Evolutionary conservation across 2,113 vertebrate genomes (phyloP), one percentile per base, ranked within the genome.

Genomic region (Grallaria varia): DNA sequence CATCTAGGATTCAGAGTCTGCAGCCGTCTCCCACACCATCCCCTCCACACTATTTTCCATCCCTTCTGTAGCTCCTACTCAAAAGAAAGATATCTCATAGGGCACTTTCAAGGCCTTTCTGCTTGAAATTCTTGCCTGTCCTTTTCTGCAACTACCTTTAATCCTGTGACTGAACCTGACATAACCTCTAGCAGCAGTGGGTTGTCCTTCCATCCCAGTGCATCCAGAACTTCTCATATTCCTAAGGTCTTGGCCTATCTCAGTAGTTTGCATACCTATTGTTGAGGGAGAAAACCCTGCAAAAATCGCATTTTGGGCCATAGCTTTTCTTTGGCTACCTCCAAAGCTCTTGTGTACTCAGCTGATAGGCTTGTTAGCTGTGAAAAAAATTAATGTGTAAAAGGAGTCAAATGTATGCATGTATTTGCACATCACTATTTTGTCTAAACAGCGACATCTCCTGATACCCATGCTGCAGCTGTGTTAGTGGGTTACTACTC

Each of bases 371-470:
- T 47, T 19, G 33, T 4, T 35, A 76, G 27, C 31, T 30, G 35
- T n/a, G 63, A 27, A 58, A 67, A 67, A 53, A 66, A 76, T 12
- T 23, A 55, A 8, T 2, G 4, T 3, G 5, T 40, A 3, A 18
- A 49, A 62, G 39, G 40, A 77, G 20, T 21, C 15, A 5, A 33
- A 47, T 52, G 60, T 52, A 52, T 27, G 35, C 39, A 8, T 17
- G n/a, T 17, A 4, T 27, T 37, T 35, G 35, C 27, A 40, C 42
- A 67, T 37, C 42, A 35, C 76, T 94, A 92, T 58, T 90, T 90
- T 0, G 94, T 96, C 83, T 94, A 96, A 97, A 97, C 95, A 97
- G 95, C 93, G 95, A 95, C 96, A 96, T 84, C 96, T 97, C 95
- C 93, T 96, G 96, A 93, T 94, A 42, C 67, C 28, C 35, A 0